These are phyloP conservation scores for Lissonota sp. DNA, from an alignment of 2,888 invertebrate genomes.

Conservation along the genomic window DNA sequence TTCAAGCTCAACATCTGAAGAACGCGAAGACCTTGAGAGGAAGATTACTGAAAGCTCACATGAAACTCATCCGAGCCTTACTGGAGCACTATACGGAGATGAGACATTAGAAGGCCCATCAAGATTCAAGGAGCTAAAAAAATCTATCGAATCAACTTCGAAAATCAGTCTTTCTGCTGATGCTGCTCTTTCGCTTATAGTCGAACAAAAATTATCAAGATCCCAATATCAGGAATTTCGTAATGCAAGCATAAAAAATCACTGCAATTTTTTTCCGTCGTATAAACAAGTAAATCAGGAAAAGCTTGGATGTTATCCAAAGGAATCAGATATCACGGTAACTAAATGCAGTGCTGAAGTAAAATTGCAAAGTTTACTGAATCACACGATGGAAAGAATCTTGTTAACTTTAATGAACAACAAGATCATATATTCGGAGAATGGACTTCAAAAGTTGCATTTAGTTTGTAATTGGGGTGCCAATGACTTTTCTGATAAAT, in stretches of 20 bases:
- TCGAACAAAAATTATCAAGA: neutral
- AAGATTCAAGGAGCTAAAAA: neutral
- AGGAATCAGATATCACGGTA: neutral
- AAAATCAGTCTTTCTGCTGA: neutral
- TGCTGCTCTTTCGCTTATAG: neutral
- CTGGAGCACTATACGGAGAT: neutral
- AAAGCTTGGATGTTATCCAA: neutral
- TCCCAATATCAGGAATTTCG: neutral
- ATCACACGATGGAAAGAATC: neutral
- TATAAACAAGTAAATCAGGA: neutral
- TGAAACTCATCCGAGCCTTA: neutral
- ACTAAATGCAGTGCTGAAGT: slow-evolving; percentile 8
- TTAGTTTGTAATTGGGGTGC: neutral
- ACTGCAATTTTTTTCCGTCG: neutral
- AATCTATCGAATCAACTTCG: neutral
- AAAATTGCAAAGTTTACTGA: slow-evolving; percentile 8
- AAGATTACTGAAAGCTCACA: neutral
- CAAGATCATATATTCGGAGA: neutral
- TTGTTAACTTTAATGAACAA: neutral
- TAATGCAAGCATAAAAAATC: neutral
- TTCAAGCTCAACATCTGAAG: neutral
- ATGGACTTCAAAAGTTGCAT: neutral
- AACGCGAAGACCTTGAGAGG: neutral
- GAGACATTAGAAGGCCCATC: neutral
- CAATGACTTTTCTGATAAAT: neutral